Evolutionary conservation across 2,113 vertebrate genomes (phyloP).

Genomic region (Carlito syrichta): DNA sequence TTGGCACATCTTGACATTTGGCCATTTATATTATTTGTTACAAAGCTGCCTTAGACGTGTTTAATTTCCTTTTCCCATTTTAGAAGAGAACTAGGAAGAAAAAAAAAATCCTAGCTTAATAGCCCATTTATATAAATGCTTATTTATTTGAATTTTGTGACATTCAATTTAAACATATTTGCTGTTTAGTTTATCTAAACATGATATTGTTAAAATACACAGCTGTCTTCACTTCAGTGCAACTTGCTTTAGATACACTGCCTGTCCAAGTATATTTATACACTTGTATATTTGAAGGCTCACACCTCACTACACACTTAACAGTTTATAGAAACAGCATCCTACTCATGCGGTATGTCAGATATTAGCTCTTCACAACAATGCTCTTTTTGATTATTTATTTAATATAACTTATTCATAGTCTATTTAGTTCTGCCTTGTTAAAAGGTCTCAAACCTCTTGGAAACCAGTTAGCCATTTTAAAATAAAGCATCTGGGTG

Average conservation of each 20-base stretch:
- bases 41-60: neutral
- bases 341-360: neutral
- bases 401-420: conserved; percentile 6
- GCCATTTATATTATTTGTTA: neutral
- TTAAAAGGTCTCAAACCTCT: neutral
- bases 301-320: conserved; percentile 28
- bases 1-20: conserved; percentile 10
- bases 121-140: conserved; percentile 9
- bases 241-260: neutral
- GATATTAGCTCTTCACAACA: conserved; percentile 38
- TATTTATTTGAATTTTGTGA: conserved; percentile 63
- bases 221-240: neutral
- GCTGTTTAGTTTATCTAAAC: conserved; percentile 48
- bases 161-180: conserved; percentile 49
- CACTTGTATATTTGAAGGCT: neutral
- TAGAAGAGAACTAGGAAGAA: neutral
- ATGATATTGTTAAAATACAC: conserved; percentile 26
- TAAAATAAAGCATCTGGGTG: neutral
- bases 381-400: neutral
- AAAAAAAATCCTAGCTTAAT: neutral
- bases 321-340: conserved; percentile 41
- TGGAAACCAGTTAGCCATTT: neutral
- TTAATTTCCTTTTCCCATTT: conserved; percentile 38
- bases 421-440: neutral
- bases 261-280: neutral